Conservation (phyloP, 2,113 vertebrate genomes). For the Parus major region DNA sequence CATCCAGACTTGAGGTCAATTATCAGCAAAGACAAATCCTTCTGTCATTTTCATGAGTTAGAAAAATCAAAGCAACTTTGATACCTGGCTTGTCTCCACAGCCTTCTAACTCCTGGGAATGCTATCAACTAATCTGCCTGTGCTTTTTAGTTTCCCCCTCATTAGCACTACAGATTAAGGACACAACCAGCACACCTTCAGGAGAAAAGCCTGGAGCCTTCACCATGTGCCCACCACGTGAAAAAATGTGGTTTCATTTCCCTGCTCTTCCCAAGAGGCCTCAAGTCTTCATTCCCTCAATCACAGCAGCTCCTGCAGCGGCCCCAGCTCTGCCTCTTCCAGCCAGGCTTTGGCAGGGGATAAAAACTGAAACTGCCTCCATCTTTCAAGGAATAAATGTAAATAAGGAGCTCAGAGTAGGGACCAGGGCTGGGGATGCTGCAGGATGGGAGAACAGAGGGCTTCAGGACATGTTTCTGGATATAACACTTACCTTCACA, state of each 20-base stretch:
- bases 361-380: neutral
- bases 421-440: neutral
- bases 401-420: neutral
- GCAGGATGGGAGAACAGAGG: neutral
- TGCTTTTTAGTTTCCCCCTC: neutral
- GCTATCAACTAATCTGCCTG: neutral
- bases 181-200: neutral
- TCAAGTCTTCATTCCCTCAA: fast-evolving
- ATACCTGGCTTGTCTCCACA: neutral
- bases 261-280: neutral
- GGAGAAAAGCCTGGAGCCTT: neutral
- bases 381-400: neutral
- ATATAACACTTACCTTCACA: too few species aligned
- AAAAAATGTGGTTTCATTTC: neutral
- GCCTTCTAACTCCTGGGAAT: neutral
- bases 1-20: neutral
- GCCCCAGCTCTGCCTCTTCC: neutral
- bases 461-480: neutral
- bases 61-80: slow-evolving; percentile 42
- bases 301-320: neutral
- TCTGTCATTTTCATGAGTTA: neutral
- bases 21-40: slow-evolving; percentile 9
- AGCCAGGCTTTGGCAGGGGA: neutral
- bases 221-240: neutral
- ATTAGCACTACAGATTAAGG: neutral